Evolutionary conservation across 2,113 vertebrate species (phyloP).

Genomic region (Corvus hawaiiensis): DNA sequence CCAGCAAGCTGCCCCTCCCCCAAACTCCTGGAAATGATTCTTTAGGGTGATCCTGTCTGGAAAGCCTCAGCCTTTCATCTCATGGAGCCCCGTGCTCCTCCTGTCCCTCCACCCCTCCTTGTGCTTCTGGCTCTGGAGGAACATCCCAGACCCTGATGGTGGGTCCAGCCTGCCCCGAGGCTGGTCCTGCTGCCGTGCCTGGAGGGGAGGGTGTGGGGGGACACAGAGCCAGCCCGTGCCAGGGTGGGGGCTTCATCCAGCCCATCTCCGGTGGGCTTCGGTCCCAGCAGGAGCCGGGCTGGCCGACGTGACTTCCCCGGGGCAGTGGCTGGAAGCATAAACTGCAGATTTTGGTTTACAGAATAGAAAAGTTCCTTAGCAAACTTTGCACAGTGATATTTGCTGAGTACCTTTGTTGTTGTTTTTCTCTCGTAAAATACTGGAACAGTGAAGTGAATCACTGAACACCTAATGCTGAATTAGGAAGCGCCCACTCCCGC

Average conservation of each 20-base stretch:
- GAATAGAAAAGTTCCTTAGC: slow-evolving; percentile 51
- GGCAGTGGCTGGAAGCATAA: not conserved
- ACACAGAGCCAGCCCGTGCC: not conserved
- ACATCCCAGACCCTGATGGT: not conserved
- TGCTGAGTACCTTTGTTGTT: slow-evolving; percentile 7
- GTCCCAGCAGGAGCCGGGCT: not conserved
- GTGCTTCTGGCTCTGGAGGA: not conserved
- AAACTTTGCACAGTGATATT: slow-evolving; percentile 63
- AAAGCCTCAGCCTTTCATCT: slow-evolving; percentile 33
- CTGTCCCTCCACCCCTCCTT: not conserved
- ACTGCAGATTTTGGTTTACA: slow-evolving; percentile 50
- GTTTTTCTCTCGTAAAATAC: not conserved
- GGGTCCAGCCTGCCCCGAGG: not conserved
- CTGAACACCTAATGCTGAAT: not conserved
- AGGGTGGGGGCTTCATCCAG: not conserved
- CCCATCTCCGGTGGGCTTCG: not conserved
- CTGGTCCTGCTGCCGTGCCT: not conserved
- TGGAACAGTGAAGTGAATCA: not conserved
- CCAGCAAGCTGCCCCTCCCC: not conserved
- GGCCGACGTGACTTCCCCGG: accelerated
- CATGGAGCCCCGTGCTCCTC: not conserved
- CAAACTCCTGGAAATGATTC: not conserved
- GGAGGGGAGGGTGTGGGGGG: not conserved
- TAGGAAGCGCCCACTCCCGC: accelerated
- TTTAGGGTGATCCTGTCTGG: not conserved